Conservation (phyloP, 2,797 vertebrate species). For the Zenarchopterus dispar region DNA sequence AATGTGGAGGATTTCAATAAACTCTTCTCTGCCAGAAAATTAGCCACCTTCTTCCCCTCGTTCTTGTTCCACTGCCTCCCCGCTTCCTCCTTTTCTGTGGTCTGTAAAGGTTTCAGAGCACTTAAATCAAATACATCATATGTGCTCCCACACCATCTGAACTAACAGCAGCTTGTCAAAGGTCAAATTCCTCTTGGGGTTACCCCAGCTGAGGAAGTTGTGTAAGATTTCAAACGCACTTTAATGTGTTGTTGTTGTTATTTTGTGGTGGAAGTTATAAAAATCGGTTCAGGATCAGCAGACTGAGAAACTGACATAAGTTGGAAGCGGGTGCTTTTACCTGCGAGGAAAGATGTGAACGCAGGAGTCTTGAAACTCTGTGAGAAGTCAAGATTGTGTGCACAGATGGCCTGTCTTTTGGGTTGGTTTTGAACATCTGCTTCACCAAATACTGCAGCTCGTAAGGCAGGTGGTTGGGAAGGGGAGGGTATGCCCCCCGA, state of each 20-base stretch:
- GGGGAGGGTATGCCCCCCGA: conserved; percentile 85
- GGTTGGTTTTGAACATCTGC: conserved; percentile 93
- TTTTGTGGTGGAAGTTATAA: conserved; percentile 12
- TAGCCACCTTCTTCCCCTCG: conserved; percentile 69
- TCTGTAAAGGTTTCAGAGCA: conserved; percentile 50
- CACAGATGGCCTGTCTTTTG: conserved; percentile 88
- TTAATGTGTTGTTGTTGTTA: conserved; percentile 13
- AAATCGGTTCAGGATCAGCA: conserved; percentile 2
- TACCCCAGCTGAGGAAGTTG: conserved; percentile 46
- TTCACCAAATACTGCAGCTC: conserved; percentile 90
- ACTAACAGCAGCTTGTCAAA: conserved; percentile 55
- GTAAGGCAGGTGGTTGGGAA: conserved; percentile 87
- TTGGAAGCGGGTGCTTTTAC: conserved; percentile 64
- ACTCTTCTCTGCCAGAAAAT: conserved; percentile 73
- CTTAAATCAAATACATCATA: conserved; percentile 37
- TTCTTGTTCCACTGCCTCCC: conserved; percentile 61
- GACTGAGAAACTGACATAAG: neutral
- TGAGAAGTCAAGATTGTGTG: conserved; percentile 88
- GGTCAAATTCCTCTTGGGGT: conserved; percentile 49
- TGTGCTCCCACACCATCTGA: conserved; percentile 52
- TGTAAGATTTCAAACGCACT: conserved; percentile 40
- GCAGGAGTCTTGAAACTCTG: conserved; percentile 77
- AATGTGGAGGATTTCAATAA: conserved; percentile 68
- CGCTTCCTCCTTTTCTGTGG: conserved; percentile 32
- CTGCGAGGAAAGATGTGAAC: conserved; percentile 78